These are phyloP conservation scores for Hippocampus kuda DNA, from an alignment of 2,797 vertebrate genomes.

Conservation along the genomic window DNA sequence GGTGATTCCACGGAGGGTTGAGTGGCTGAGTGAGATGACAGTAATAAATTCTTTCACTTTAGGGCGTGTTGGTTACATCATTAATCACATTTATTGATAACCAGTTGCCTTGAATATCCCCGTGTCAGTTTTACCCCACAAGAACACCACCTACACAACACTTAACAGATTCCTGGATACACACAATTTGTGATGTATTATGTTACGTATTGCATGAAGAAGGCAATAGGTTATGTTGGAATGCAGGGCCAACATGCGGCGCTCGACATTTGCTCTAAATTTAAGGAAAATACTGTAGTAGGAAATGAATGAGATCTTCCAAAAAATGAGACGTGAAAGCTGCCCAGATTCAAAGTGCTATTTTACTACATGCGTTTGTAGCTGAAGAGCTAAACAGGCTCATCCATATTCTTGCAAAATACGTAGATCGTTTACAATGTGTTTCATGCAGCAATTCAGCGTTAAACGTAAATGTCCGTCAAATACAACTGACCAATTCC, in stretches of 20 bases:
- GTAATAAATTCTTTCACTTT: slow-evolving; percentile 53
- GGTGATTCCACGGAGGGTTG: slow-evolving; percentile 44
- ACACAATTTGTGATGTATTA: slow-evolving; percentile 6
- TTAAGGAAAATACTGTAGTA: neutral
- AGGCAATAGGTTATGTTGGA: slow-evolving; percentile 22
- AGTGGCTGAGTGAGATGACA: slow-evolving; percentile 48
- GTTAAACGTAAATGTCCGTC: no score
- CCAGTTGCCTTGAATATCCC: slow-evolving; percentile 32
- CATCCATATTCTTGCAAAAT: neutral
- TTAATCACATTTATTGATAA: slow-evolving; percentile 58
- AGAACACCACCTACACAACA: slow-evolving; percentile 3
- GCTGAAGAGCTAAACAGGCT: neutral
- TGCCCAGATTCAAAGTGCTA: neutral
- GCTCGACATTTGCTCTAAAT: neutral
- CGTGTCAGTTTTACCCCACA: slow-evolving; percentile 22
- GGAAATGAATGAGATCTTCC: neutral
- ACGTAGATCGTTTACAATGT: neutral
- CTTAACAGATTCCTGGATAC: neutral
- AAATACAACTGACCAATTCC: neutral
- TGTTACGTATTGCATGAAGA: slow-evolving; percentile 21
- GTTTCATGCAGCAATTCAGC: neutral
- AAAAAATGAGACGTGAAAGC: neutral
- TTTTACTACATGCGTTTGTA: neutral
- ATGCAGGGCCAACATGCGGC: neutral
- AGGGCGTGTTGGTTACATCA: slow-evolving; percentile 32